Base-by-base conservation (phyloP, 2,888 invertebrate genomes). In the Cistogaster globosa region DNA sequence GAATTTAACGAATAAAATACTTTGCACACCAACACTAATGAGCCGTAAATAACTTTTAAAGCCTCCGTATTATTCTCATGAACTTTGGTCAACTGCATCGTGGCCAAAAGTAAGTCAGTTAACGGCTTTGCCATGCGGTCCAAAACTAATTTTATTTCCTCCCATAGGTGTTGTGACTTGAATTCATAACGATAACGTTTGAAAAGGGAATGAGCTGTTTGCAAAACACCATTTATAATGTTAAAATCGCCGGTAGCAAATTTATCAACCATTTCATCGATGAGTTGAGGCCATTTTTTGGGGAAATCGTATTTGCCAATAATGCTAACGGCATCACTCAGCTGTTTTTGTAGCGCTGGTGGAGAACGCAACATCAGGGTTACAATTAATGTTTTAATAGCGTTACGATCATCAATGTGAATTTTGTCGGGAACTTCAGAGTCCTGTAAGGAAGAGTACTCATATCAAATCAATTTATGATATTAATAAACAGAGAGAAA, bases 251-350 rank as follows among this genome's bases (percentile, higher is more conserved):
- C 97, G 80, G 96, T 96, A 58, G 95, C 94, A 92, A 99, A 98
- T 90, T 98, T 97, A 65, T 96, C 95, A 14, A 99, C 97, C 97
- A 99, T 97, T 91, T 98, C 97, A 48, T 96, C 95, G 36, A 99
- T 96, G 1, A 99, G 94, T 86, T 96, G 96, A 0, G 97, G 98
- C 99, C 99, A 99, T 91, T 98, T 97, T 85, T 96, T 95, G 0
- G 99, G 99, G 91, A 99, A 99, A 93, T 99, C 99, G 88, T 97
- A 95, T 90, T 96, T 96, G n/a, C 99, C 99, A 83, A 99, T 98
- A 36, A 98, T 97, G 88, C 98, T 97, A 55, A 99, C 97, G 0
- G 98, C 98, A 93, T 98, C 98, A 89, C 98, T 98, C 63, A 98
- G 94, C 93, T 99, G 99, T 89, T 97, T 96, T 92, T 99, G 99